Evolutionary conservation across 2,113 vertebrate species (phyloP).

Genomic region (Pitta sordida): DNA sequence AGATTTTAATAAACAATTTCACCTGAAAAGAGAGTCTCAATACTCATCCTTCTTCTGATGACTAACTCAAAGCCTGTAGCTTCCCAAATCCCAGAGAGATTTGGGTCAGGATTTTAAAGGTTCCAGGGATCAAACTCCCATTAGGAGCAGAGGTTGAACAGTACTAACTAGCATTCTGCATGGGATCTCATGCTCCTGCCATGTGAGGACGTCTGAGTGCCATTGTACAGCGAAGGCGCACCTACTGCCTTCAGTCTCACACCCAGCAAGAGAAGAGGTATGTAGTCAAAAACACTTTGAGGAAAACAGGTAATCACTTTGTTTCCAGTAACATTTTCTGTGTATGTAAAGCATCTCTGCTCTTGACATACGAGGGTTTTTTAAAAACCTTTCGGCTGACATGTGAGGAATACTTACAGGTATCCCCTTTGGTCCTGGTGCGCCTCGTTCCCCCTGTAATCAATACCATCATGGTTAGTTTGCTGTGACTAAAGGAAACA

Average conservation of each 20-base stretch:
- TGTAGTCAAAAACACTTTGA: not conserved
- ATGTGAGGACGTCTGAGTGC: not conserved
- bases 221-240: not conserved
- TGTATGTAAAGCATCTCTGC: not conserved
- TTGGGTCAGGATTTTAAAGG: not conserved
- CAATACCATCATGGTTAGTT: constrained; percentile 45
- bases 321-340: not conserved
- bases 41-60: not conserved
- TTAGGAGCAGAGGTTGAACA: not conserved
- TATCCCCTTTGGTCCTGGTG: constrained; percentile 87
- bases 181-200: not conserved
- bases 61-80: not conserved
- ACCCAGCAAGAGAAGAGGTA: not conserved
- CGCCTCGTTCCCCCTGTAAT: constrained; percentile 90
- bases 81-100: not conserved
- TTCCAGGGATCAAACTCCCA: not conserved
- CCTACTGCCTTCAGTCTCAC: fast-evolving
- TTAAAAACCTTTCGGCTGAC: not conserved
- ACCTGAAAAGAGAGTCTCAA: not conserved
- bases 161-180: not conserved
- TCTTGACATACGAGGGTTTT: not conserved
- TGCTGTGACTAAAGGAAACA: not conserved
- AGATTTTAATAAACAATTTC: not conserved
- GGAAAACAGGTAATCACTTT: not conserved
- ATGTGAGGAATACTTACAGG: constrained; percentile 82